Conservation (phyloP, 2,888 invertebrate genomes). For the Drosophila austrosaltans region DNA sequence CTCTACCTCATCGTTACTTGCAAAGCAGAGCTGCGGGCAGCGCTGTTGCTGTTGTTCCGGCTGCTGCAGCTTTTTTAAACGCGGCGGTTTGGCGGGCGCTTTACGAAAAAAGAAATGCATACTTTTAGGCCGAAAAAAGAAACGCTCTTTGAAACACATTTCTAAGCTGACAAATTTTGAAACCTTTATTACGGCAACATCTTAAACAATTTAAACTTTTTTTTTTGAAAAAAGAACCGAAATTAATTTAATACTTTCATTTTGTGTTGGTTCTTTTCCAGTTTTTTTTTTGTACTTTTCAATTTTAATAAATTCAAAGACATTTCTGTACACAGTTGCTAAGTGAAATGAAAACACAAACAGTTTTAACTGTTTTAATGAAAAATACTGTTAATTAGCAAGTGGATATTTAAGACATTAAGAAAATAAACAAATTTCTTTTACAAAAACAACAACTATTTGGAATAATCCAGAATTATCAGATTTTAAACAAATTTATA, state of each 20-base stretch:
- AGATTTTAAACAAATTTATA: too few species aligned
- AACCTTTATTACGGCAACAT: conserved; percentile 1
- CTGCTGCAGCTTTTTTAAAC: conserved; percentile 33
- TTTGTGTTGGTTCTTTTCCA: too few species aligned
- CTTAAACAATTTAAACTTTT: neutral
- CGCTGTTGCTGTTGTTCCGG: conserved; percentile 10
- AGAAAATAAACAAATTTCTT: too few species aligned
- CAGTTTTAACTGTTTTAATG: neutral
- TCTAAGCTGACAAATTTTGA: neutral
- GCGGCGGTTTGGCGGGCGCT: conserved; percentile 45
- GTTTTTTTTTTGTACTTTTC: neutral
- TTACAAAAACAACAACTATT: too few species aligned
- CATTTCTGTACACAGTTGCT: neutral
- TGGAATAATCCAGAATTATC: too few species aligned
- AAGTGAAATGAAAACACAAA: neutral
- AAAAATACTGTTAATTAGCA: neutral
- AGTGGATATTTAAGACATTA: too few species aligned
- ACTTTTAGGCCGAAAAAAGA: conserved; percentile 31
- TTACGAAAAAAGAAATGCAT: conserved; percentile 34
- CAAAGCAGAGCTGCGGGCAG: conserved; percentile 34
- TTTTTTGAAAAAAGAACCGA: neutral
- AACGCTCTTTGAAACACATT: neutral
- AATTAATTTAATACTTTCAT: neutral
- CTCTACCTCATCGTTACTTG: conserved; percentile 6
- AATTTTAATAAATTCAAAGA: neutral